Percentiles rank a stretch among this genome's conserved stretches.
phyloP scores from a whole-genome alignment of 35 echinoderm and acorn worm species.

The Lytechinus variegatus region DNA sequence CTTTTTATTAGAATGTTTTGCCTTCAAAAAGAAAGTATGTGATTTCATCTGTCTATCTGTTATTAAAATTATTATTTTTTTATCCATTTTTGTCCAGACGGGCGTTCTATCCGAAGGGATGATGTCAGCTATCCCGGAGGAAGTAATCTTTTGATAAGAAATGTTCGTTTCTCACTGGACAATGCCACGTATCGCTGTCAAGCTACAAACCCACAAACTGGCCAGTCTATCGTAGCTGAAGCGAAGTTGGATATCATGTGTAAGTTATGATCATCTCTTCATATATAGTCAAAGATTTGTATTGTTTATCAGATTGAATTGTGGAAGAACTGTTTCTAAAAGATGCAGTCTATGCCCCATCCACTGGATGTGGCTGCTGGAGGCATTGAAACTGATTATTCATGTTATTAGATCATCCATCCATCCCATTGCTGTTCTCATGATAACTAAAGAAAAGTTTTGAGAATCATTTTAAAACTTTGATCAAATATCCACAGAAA shows the following conservation, averaged over 20 bases:
- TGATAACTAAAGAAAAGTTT: no score
- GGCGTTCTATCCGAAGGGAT: slow-evolving; percentile 4
- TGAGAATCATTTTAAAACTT: no score
- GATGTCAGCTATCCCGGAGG: slow-evolving; percentile 37
- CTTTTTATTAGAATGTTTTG: no score
- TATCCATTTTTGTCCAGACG: background rate
- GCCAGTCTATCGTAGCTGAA: background rate
- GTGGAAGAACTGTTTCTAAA: no score
- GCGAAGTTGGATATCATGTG: background rate
- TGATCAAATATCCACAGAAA: no score
- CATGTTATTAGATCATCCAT: no score
- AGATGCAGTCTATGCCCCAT: no score
- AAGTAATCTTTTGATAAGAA: slow-evolving; percentile 31
- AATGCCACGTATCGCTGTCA: slow-evolving; percentile 30
- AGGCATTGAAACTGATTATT: no score
- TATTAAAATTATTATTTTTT: background rate
- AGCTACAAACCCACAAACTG: slow-evolving; percentile 26
- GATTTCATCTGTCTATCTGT: background rate
- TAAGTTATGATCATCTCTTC: background rate
- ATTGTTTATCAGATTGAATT: no score
- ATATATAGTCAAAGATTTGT: no score
- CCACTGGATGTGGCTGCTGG: no score
- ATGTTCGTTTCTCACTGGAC: background rate
- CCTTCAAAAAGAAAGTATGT: background rate
- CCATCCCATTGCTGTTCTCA: no score